Evolutionary conservation across 1,140 invertebrate species (phyloP), one percentile per base, ranked within the genome.

Genomic region (Drosophila ohnishii): DNA sequence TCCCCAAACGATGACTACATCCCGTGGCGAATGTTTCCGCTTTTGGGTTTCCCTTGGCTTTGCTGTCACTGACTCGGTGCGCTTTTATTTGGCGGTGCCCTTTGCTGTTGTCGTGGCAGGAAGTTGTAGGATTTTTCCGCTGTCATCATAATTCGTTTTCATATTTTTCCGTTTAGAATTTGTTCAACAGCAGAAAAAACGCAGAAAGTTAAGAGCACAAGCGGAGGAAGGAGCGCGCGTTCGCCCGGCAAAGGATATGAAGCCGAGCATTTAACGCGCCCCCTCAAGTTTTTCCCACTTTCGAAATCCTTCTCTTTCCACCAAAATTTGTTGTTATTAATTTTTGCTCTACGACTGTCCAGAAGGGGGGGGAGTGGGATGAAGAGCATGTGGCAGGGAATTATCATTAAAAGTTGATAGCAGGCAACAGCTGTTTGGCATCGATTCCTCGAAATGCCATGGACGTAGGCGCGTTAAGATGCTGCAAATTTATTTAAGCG

Each of bases 131-230:
- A 88, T 88, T 88, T 88, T 88, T 88, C 84, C 84, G 84, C 84
- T 89, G 85, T 88, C 84, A 88, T 88, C 84, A 88, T 88, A 88
- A 88, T 88, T 88, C 84, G 85, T 84, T 88, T 88, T 88, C 80
- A 83, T 80, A 88, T 83, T 88, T 71, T 87, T 89, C 84, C 84
- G 84, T 78, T 88, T 89, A 88, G 80, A 88, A 88, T 88, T 88
- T 88, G 85, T 84, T 87, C 79, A 88, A 80, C 65, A 70, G 62
- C 65, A 69, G 65, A 53, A 80, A 85, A 72, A 66, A 53, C 44
- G 34, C 39, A 40, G 35, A 67, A 80, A 78, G 74, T 71, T 78
- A 48, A 45, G 50, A 45, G 19, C 25, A 32, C 30, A 35, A 45
- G 37, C 6, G n/a, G 48, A 22, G 30, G 19, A 16, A 7, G 7